These are phyloP conservation scores for Malurus melanocephalus DNA, from an alignment of 2,113 vertebrate species.

Conservation along the genomic window DNA sequence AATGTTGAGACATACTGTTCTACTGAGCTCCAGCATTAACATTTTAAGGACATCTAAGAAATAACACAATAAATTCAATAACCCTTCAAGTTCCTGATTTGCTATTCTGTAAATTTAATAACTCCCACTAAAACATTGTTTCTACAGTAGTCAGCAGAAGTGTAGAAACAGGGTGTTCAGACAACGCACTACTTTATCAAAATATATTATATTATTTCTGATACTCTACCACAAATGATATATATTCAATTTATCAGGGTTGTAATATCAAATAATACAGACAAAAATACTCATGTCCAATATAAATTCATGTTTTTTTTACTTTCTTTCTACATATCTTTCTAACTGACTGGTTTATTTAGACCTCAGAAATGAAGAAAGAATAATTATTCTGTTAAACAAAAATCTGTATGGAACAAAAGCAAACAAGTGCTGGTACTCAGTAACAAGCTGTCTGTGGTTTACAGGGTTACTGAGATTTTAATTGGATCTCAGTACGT, in stretches of 20 bases:
- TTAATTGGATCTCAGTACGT: fast-evolving
- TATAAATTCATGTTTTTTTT: not conserved
- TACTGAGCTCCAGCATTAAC: not conserved
- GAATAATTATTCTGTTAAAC: not conserved
- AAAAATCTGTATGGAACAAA: not conserved
- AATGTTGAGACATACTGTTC: not conserved
- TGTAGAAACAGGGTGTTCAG: not conserved
- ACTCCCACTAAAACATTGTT: not conserved
- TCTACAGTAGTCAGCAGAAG: not conserved
- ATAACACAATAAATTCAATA: not conserved
- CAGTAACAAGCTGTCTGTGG: not conserved
- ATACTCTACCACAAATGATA: not conserved
- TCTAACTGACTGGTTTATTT: not conserved
- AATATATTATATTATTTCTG: not conserved
- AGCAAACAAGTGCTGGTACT: not conserved
- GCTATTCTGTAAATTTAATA: not conserved
- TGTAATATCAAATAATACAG: not conserved
- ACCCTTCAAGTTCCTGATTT: not conserved
- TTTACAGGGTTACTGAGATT: not conserved
- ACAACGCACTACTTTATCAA: not conserved
- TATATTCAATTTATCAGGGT: not conserved
- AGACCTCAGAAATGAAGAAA: not conserved
- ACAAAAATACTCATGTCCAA: not conserved
- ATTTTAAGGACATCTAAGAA: not conserved
- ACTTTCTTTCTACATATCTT: not conserved